Evolutionary conservation across 1,140 invertebrate species (phyloP), one percentile per base, ranked within the genome.

Genomic region (Eubasilissa regina): DNA sequence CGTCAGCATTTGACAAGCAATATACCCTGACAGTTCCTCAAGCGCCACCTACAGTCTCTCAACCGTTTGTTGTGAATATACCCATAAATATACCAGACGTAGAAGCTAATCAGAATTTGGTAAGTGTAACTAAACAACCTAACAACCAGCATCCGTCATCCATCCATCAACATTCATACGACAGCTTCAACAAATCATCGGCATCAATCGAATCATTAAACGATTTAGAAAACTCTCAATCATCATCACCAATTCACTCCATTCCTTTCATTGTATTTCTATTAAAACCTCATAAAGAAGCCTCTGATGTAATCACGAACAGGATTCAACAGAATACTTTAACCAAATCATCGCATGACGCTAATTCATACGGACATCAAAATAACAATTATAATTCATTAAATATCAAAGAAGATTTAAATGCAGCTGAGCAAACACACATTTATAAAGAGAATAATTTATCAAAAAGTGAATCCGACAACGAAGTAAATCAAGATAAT

Each of bases 41-140:
- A 75, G 35, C 25, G 1, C 77, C 66, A 44, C 25, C 70, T 0
- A 15, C 58, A 1, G 56, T 17, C 6, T 15, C 47, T 56, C 74
- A 77, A 48, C 78, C 68, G 8, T 56, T 79, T 17, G 45, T 80
- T n/a, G 62, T 82, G 3, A 75, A 62, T 25, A 21, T 82, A 15
- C 81, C 81, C 0, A 82, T 82, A 12, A 82, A 82, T 51, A 76
- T 82, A 25, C 78, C 81, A 17, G 78, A 78, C 19, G 78, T 82
- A 45, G 78, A 79, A 53, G 56, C n/a, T n/a, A 75, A 66, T 51
- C 13, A 35, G 12, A 82, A 75, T 62, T 51, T 51, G 70, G 78
- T 82, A 78, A 82, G 78, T 82, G 78, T 35, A 35, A 35, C 56
- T 45, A n/a, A 74, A n/a, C 45, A 73, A 44, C 35, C 68, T 13